Evolutionary conservation across 2,888 invertebrate genomes (phyloP).

Genomic region (Coleophora deauratella): DNA sequence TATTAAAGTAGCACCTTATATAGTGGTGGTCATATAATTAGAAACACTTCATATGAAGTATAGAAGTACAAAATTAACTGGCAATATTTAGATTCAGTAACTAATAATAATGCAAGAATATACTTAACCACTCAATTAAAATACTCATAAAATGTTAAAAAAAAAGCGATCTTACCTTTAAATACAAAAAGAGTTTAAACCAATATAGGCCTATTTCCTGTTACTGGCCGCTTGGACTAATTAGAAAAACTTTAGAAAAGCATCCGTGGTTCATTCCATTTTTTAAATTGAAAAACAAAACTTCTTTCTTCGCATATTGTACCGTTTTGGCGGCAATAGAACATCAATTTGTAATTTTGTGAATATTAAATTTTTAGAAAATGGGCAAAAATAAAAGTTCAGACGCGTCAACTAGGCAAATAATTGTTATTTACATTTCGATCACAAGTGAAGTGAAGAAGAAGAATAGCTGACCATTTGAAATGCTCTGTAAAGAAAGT

Average conservation of each 20-base stretch:
- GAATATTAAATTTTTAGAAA: not conserved
- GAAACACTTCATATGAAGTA: too few species aligned
- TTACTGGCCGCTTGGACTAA: too few species aligned
- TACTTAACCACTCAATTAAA: too few species aligned
- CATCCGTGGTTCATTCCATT: not conserved
- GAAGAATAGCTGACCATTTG: slow-evolving; percentile 1
- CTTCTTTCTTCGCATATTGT: not conserved
- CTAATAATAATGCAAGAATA: too few species aligned
- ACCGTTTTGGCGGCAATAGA: not conserved
- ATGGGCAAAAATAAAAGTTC: slow-evolving; percentile 2
- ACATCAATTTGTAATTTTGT: not conserved
- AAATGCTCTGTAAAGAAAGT: slow-evolving; percentile 2
- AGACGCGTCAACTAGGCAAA: slow-evolving; percentile 1
- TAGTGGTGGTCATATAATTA: too few species aligned
- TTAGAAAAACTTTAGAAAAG: not conserved
- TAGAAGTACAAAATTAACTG: too few species aligned
- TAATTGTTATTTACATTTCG: slow-evolving; percentile 1
- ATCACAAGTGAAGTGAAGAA: not conserved
- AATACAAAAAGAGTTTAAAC: too few species aligned
- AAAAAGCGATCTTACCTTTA: too few species aligned
- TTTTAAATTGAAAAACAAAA: not conserved
- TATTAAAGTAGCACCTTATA: too few species aligned
- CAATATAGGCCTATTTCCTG: too few species aligned
- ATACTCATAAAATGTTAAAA: too few species aligned
- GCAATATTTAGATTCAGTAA: too few species aligned